Percentiles rank a stretch among this genome's conserved stretches.
Evolutionary conservation across 2,797 vertebrate species (phyloP).

Genomic region (Bradypodion pumilum): DNA sequence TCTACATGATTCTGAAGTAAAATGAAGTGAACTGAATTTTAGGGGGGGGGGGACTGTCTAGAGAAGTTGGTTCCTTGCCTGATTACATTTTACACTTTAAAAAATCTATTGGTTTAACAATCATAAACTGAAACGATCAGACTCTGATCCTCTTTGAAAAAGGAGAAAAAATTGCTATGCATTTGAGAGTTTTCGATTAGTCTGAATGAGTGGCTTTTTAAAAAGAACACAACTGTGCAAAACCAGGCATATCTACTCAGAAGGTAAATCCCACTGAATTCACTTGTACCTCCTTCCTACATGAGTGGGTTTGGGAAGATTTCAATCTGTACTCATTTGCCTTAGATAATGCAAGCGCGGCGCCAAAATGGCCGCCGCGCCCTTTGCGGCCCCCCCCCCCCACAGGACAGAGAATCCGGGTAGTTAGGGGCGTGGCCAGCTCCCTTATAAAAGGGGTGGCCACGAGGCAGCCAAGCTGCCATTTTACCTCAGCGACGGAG

Average conservation of each 20-base stretch:
- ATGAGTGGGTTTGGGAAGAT: background rate
- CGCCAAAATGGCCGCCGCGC: too few species aligned
- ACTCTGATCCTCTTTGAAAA: accelerated
- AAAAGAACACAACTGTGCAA: background rate
- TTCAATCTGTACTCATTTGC: background rate
- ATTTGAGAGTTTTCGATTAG: background rate
- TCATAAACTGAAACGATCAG: accelerated
- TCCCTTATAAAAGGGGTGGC: too few species aligned
- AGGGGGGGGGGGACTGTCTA: background rate
- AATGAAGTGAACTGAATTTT: background rate
- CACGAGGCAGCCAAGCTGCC: too few species aligned
- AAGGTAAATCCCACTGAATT: background rate
- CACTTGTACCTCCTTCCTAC: background rate
- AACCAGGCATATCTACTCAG: background rate
- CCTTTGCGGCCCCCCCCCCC: too few species aligned
- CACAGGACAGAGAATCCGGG: too few species aligned
- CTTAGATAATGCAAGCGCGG: too few species aligned
- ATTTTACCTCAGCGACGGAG: too few species aligned
- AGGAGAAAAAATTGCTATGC: too few species aligned
- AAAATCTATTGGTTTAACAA: accelerated
- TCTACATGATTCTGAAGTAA: background rate
- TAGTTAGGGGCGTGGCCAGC: too few species aligned
- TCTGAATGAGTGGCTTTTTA: background rate
- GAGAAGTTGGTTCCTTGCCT: background rate
- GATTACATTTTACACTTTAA: background rate